phyloP scores from a whole-genome alignment of 2,797 vertebrate species.

The Melanitta fusca region DNA sequence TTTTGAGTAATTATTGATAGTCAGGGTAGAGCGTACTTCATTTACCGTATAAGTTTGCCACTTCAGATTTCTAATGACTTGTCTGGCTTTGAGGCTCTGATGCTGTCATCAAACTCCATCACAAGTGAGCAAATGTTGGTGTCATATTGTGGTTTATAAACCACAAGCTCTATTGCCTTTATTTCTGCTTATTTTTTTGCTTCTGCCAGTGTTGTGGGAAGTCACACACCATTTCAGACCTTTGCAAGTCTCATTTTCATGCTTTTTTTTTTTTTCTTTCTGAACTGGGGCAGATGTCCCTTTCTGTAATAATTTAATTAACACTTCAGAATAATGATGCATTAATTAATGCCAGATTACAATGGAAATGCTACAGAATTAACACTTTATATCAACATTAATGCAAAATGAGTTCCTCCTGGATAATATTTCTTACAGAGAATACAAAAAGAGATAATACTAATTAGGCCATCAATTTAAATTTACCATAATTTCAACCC shows the following conservation, averaged over 20 bases:
- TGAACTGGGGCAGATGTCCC: constrained; percentile 77
- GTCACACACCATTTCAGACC: constrained; percentile 29
- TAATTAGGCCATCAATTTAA: constrained; percentile 86
- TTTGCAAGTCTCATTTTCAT: constrained; percentile 71
- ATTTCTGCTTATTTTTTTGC: background rate
- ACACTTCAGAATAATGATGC: constrained; percentile 82
- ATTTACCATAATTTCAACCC: constrained; percentile 82
- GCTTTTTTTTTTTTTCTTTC: constrained; percentile 58
- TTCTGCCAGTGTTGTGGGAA: background rate
- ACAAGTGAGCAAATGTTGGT: background rate
- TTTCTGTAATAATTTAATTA: constrained; percentile 84
- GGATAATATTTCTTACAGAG: constrained; percentile 83
- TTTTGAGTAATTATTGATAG: background rate
- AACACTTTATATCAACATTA: constrained; percentile 83
- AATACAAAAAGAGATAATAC: constrained; percentile 84
- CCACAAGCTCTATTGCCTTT: background rate
- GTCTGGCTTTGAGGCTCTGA: background rate
- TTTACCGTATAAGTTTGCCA: background rate
- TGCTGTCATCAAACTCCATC: background rate
- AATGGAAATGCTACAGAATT: constrained; percentile 81
- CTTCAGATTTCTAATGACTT: background rate
- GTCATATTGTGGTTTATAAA: background rate
- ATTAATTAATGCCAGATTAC: constrained; percentile 85
- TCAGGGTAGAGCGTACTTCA: background rate
- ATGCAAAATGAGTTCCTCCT: constrained; percentile 83